Evolutionary conservation across 2,113 vertebrate species (phyloP), one percentile per base, ranked within the genome.

Genomic region (Pagrus major): DNA sequence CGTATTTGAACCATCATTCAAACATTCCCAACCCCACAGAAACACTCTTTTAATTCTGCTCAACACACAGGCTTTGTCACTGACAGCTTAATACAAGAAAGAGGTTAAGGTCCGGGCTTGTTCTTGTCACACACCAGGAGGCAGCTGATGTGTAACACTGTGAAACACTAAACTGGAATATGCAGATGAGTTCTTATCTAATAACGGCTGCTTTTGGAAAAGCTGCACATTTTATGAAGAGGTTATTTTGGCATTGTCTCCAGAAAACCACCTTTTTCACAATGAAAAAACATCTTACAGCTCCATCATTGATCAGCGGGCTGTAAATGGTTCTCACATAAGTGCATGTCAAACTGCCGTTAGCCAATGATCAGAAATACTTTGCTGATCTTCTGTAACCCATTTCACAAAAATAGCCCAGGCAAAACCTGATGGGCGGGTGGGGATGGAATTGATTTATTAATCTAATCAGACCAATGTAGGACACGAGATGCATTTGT

Each of bases 381-480:
- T 88, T 91, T 90, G 69, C 85, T 83, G 89, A 86, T 84, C 77
- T 84, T 90, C 81, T 83, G 85, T 90, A 93, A 93, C 83, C 91
- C 86, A 90, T 91, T 93, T 94, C 63, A 90, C 84, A 92, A 93
- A 94, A 93, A 94, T 94, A 93, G 90, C 80, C 66, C n/a, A 3
- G 41, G 64, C 61, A 64, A 78, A 88, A 88, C 74, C 81, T 84
- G 87, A 91, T 76, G 82, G 80, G 81, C 33, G 63, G 83, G 60
- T 75, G 77, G 69, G 69, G 68, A 86, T 82, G 63, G 71, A 83
- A 94, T 94, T 94, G 92, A 94, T 95, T 92, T 94, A 93, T 94
- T 94, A 94, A 94, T 94, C 85, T 91, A 94, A 95, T 95, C 92
- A 94, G 86, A 80, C 76, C 78, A 63, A 88, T 87, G 88, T 88